Evolutionary conservation across 2,113 vertebrate genomes (phyloP).

Genomic region (Psittacula cyanocephala): DNA sequence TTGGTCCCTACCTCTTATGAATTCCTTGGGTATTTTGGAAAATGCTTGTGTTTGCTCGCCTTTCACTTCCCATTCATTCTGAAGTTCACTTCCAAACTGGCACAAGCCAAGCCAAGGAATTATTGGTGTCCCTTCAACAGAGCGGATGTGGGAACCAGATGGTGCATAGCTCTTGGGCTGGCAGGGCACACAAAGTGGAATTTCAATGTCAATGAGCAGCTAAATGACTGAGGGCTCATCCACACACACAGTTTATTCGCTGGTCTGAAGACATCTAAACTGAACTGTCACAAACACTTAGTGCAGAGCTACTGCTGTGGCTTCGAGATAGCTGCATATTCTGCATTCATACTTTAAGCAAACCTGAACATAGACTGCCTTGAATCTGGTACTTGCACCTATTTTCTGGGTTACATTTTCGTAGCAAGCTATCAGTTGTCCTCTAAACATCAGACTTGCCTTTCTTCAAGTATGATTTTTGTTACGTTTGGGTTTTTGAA

Average conservation of each 20-base stretch:
- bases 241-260: background rate
- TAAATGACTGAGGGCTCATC: conserved; percentile 28
- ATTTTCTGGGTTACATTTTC: background rate
- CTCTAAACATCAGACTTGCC: background rate
- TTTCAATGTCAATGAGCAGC: conserved; percentile 65
- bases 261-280: background rate
- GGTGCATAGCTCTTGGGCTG: conserved; percentile 43
- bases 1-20: background rate
- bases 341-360: background rate
- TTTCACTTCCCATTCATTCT: background rate
- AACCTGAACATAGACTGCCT: background rate
- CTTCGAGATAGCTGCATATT: background rate
- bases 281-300: background rate
- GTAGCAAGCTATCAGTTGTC: background rate
- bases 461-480: background rate
- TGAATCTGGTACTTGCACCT: background rate
- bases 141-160: background rate
- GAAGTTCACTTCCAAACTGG: background rate
- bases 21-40: background rate
- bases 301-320: background rate
- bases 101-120: background rate
- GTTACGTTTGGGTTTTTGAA: background rate
- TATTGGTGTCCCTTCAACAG: background rate
- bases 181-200: background rate
- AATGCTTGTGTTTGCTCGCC: background rate